These are phyloP conservation scores for Melanotaenia duboulayi DNA, from an alignment of 2,113 vertebrate genomes.

Conservation along the genomic window DNA sequence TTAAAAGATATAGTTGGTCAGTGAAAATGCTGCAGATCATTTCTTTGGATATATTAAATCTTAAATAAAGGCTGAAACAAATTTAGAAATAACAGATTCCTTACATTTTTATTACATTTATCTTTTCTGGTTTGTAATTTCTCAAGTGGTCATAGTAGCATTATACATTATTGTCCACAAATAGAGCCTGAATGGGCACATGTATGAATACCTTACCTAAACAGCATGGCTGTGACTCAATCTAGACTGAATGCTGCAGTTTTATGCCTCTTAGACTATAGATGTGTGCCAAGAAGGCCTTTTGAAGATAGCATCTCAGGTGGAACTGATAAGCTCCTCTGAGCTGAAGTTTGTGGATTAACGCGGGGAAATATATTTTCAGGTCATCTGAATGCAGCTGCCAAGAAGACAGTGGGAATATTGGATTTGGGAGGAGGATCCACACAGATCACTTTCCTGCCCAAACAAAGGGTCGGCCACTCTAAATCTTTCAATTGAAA, in stretches of 20 bases:
- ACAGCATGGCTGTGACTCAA: conserved; percentile 30
- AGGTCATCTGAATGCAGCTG: conserved; percentile 87
- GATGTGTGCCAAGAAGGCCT: conserved; percentile 21
- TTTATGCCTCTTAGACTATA: conserved; percentile 24
- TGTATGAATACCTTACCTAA: conserved; percentile 5
- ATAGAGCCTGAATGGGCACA: conserved; percentile 6
- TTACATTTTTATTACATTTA: too few species aligned
- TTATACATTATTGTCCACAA: too few species aligned
- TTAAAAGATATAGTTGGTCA: too few species aligned
- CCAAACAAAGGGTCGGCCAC: conserved; percentile 85
- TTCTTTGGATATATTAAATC: too few species aligned
- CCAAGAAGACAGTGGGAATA: conserved; percentile 87
- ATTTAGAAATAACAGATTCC: too few species aligned
- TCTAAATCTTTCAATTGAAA: neutral
- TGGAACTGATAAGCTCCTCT: conserved; percentile 39
- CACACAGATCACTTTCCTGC: conserved; percentile 97
- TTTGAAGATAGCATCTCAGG: conserved; percentile 65
- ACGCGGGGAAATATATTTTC: conserved; percentile 67
- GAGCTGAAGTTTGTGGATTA: conserved; percentile 32
- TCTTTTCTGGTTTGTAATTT: too few species aligned
- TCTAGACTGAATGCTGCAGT: conserved; percentile 27
- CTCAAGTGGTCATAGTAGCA: too few species aligned
- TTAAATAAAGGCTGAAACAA: too few species aligned
- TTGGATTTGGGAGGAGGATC: conserved; percentile 97
- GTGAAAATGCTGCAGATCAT: too few species aligned